Conservation (phyloP, 2,113 vertebrate species). For the Theristicus caerulescens region DNA sequence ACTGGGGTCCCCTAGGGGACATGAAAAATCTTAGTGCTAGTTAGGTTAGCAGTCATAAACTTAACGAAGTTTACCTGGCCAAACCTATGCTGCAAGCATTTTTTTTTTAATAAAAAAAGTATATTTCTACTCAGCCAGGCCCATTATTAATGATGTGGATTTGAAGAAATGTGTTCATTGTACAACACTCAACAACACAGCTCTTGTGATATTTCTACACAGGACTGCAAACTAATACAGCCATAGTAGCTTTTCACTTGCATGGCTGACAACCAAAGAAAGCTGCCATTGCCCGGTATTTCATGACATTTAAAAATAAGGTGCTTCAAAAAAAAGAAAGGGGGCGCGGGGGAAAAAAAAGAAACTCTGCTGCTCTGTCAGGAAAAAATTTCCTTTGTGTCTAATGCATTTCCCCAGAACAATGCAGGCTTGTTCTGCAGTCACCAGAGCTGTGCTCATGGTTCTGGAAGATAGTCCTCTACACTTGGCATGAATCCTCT, state of each 20-base stretch:
- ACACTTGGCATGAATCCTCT: neutral
- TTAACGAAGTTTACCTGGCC: neutral
- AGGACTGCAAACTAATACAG: neutral
- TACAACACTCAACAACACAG: neutral
- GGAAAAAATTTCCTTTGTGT: neutral
- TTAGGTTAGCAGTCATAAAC: neutral
- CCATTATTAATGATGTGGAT: neutral
- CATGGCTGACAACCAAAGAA: neutral
- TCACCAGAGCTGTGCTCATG: neutral
- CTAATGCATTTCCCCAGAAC: neutral
- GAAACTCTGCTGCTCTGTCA: neutral
- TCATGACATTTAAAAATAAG: neutral
- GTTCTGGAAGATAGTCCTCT: slow-evolving; percentile 17
- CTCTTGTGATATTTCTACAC: neutral
- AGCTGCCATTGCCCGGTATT: neutral
- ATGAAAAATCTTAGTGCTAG: neutral
- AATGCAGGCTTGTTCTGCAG: neutral
- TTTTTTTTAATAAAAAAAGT: neutral
- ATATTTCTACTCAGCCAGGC: neutral
- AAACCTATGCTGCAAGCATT: neutral
- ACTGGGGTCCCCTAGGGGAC: neutral
- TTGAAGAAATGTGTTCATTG: neutral
- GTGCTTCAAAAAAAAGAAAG: neutral
- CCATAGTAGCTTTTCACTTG: neutral
- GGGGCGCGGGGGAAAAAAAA: neutral